Evolutionary conservation across 1,140 invertebrate genomes (phyloP).

Genomic region (Scaptomyza graminum): DNA sequence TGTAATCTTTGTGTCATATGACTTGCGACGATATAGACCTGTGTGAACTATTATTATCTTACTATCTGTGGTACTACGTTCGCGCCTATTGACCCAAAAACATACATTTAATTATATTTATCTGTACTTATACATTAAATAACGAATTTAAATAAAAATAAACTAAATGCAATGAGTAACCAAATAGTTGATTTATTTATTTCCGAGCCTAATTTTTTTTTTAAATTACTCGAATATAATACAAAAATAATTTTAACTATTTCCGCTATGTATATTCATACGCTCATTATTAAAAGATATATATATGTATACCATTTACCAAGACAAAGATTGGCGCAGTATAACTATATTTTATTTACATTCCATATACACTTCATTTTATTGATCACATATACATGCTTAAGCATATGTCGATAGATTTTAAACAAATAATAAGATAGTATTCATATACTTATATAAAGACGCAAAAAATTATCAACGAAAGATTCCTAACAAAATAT

Average conservation of each 20-base stretch:
- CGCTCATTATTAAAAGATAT: no score
- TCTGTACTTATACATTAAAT: no score
- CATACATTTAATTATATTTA: not conserved
- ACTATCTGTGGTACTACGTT: no score
- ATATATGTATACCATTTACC: no score
- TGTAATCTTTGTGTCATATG: not conserved
- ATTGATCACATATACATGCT: conserved; percentile 15
- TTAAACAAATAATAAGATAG: conserved; percentile 12
- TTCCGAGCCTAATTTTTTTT: no score
- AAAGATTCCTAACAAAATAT: conserved; percentile 48
- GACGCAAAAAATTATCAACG: conserved; percentile 37
- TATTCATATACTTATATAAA: conserved; percentile 3
- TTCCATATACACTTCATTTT: conserved; percentile 54
- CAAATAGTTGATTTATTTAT: no score
- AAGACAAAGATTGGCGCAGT: not conserved
- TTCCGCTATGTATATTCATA: no score
- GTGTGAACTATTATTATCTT: not conserved
- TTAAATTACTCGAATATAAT: no score
- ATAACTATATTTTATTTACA: conserved; percentile 68
- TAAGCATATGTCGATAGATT: conserved; percentile 31
- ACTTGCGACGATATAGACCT: not conserved
- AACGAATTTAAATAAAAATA: no score
- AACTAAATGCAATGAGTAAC: no score
- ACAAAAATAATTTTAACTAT: no score
- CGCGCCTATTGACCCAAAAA: conserved; percentile 15